A percentile compares a stretch with the other conserved stretches of the same genome.
Conservation (phyloP, 2,797 vertebrate genomes). For the Lophotriccus pileatus region DNA sequence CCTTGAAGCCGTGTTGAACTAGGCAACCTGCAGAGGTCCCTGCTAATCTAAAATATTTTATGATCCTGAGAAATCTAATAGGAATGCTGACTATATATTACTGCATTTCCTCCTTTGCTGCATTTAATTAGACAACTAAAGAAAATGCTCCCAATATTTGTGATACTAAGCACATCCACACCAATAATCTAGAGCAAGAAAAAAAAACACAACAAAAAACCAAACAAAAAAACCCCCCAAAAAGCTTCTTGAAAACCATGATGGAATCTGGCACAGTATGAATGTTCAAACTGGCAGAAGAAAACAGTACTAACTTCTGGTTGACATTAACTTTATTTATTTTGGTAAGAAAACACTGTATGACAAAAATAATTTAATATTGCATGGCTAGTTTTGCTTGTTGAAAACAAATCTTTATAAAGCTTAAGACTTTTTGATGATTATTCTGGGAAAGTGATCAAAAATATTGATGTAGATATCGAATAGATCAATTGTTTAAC, state of each 20-base stretch:
- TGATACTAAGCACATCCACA: neutral
- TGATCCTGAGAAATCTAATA: neutral
- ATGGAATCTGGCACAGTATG: neutral
- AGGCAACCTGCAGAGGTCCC: neutral
- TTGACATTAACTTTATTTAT: neutral
- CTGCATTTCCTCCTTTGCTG: neutral
- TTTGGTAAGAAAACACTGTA: neutral
- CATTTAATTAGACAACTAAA: neutral
- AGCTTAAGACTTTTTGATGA: neutral
- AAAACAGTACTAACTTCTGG: neutral
- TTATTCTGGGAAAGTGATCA: neutral
- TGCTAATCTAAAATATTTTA: neutral
- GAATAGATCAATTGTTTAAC: neutral
- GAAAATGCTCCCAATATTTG: neutral
- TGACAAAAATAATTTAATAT: neutral
- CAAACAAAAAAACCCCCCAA: neutral
- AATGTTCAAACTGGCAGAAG: neutral
- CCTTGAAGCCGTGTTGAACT: neutral
- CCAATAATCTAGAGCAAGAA: neutral
- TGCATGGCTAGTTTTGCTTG: neutral
- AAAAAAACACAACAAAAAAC: neutral
- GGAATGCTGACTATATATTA: neutral
- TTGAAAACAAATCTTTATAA: neutral
- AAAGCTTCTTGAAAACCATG: neutral
- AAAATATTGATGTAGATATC: neutral